Conservation (phyloP, 2,888 invertebrate genomes). For the Blera fallax region DNA sequence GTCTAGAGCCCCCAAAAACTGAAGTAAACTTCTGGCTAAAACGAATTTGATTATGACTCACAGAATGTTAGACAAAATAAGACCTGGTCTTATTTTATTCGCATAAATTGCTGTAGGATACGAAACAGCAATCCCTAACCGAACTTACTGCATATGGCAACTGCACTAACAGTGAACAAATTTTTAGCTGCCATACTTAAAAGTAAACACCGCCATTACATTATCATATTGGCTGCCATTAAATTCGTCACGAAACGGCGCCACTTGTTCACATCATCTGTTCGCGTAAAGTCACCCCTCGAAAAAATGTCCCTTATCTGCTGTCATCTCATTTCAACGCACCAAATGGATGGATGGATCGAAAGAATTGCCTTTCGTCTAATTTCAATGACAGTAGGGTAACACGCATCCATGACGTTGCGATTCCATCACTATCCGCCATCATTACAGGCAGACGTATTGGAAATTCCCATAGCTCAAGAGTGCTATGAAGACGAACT, state of each 20-base stretch:
- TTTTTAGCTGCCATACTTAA: slow-evolving; percentile 6
- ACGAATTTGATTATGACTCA: too few species aligned
- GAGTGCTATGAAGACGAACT: slow-evolving; percentile 51
- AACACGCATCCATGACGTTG: slow-evolving; percentile 46
- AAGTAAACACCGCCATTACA: slow-evolving; percentile 31
- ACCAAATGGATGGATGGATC: slow-evolving; percentile 12
- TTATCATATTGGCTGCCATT: slow-evolving; percentile 25
- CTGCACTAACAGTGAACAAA: too few species aligned
- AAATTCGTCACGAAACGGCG: slow-evolving; percentile 39
- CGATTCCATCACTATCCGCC: slow-evolving; percentile 53
- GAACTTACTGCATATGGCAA: too few species aligned
- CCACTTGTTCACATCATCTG: slow-evolving; percentile 69
- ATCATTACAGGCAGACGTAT: slow-evolving; percentile 23
- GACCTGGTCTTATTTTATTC: too few species aligned
- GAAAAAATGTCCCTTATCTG: slow-evolving; percentile 42
- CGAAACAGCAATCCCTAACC: too few species aligned
- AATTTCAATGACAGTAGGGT: slow-evolving; percentile 60
- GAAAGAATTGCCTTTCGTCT: slow-evolving; percentile 48
- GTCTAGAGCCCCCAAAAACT: too few species aligned
- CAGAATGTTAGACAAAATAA: too few species aligned
- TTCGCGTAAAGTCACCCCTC: slow-evolving; percentile 51
- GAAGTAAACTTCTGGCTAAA: too few species aligned
- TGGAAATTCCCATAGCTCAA: slow-evolving; percentile 63
- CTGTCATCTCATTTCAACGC: slow-evolving; percentile 66
- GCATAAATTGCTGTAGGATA: too few species aligned